Evolutionary conservation across 2,888 invertebrate species (phyloP), one percentile per base, ranked within the genome.

Genomic region (Noctuana brunneofusca): DNA sequence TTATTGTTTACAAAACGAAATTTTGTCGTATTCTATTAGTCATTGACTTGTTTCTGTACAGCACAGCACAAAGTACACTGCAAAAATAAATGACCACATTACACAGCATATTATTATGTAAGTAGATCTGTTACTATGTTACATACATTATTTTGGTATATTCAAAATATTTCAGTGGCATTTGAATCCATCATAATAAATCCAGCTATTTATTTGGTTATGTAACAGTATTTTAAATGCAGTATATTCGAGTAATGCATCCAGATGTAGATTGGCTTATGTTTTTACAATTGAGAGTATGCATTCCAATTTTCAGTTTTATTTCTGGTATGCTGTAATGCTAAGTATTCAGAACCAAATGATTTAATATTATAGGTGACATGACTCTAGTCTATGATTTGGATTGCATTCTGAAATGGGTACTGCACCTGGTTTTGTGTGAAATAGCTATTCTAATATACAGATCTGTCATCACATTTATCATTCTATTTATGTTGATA

Each of bases 381-480:
- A 20, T 4, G 20, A 46, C 6, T 46, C 6, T 27, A 27, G 27
- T 27, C 27, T 27, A 27, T 3, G 3, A 27, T 27, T 20, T 12
- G 46, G 12, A 46, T 16, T 41, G 41, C 6, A 16, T 41, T 16
- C 16, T 41, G 41, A 32, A 12, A 1, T 11, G 12, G 11, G 16
- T 46, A 20, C 48, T 24, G 48, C 18, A 18, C 43, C 18, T 43
- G 43, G n/a, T 22, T 6, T 48, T 6, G 3, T 48, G 24, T 48
- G 22, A 48, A 48, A 22, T 24, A 8, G 22, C 18, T 48, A 52
- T 32, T 30, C 20, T 64, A 54, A 16, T 57, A 49, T 68, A 70
- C 62, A 78, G 80, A 79, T 79, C 76, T 81, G 76, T 77, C 75
- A 77, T 78, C 75, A 76, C 76, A 76, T 68, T 54, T 2, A 30